These are phyloP conservation scores for Tiliacea aurago DNA, from an alignment of 2,888 invertebrate species.

Conservation along the genomic window DNA sequence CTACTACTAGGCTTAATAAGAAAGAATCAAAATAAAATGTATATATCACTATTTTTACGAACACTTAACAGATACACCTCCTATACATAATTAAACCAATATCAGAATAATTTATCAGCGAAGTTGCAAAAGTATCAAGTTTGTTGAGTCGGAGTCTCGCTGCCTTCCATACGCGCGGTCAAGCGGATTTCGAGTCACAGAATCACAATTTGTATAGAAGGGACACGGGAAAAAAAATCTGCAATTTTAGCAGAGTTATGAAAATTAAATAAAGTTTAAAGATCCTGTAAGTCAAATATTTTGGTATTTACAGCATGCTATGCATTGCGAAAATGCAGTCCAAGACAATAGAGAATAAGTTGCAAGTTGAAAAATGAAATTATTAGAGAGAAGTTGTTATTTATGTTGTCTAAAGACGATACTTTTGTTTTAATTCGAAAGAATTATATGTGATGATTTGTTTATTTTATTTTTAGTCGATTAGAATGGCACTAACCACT, in stretches of 20 bases:
- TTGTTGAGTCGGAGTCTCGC: slow-evolving; percentile 78
- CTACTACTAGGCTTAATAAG: no score
- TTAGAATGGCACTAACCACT: no score
- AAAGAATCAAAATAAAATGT: no score
- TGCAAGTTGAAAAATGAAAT: no score
- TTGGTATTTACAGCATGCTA: no score
- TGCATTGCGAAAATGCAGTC: no score
- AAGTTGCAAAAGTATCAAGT: slow-evolving; percentile 87
- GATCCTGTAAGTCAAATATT: not conserved
- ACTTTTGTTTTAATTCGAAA: no score
- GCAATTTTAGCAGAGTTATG: not conserved
- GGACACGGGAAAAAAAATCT: slow-evolving; percentile 43
- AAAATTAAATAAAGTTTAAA: not conserved
- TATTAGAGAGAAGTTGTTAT: no score
- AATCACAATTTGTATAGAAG: slow-evolving; percentile 76
- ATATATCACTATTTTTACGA: not conserved
- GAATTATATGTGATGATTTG: no score
- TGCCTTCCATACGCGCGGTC: slow-evolving; percentile 89
- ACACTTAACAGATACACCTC: slow-evolving; percentile 1
- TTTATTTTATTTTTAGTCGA: not conserved
- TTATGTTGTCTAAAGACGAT: no score
- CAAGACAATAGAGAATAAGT: no score
- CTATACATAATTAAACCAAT: slow-evolving; percentile 22
- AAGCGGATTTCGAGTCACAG: slow-evolving; percentile 88
- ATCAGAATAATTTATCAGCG: slow-evolving; percentile 53